Base-by-base conservation (phyloP, 2,888 invertebrate genomes). In the Rhimphoctona megacephalus region DNA sequence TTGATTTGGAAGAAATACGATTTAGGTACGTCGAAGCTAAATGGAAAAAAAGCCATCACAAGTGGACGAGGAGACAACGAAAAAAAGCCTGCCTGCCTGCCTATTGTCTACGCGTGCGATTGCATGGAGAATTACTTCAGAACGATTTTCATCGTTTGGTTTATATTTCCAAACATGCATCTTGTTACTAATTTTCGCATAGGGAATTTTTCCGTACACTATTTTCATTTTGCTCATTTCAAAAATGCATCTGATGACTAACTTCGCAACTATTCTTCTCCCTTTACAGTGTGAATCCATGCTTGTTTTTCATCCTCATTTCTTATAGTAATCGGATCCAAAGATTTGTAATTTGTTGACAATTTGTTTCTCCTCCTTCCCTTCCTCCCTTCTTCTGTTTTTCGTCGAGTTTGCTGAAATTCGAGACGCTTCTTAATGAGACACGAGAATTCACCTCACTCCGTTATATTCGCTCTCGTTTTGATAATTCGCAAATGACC, bases 1-100 rank as follows among this genome's bases (percentile, higher is more conserved):
- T 99, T 96, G 99, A 99, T 97, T 97, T 99, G 96, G 99, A 99
- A 96, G 99, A 99, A 96, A 99, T 99, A 95, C 98, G 99, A 96
- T 99, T 99, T 98, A 98, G 99, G 99, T 99, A 97, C 95, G 95
- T 94, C 91, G 80, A 88, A 89, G 89, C 85, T 88, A 87, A 87
- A 89, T 88, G 90, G 43, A 87, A 77, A 82, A 30, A 76, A 76
- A 43, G 5, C 22, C 9, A 25, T 57, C 39, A 64, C n/a, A 43
- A 22, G 52, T 52, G 49, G 74, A 85, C 49, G 85, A 85, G 82
- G 86, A 88, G 80, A 74, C 64, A 61, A 76, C 52, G 76, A 78
- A 69, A 61, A n/a, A 86, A 52, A 52, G 49, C 70, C 89, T 90
- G 89, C 88, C 89, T 91, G 90, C 70, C 89, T 91, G 90, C 70